Evolutionary conservation across 2,797 vertebrate species (phyloP).

Genomic region (Cynodonichthys magdalenae): DNA sequence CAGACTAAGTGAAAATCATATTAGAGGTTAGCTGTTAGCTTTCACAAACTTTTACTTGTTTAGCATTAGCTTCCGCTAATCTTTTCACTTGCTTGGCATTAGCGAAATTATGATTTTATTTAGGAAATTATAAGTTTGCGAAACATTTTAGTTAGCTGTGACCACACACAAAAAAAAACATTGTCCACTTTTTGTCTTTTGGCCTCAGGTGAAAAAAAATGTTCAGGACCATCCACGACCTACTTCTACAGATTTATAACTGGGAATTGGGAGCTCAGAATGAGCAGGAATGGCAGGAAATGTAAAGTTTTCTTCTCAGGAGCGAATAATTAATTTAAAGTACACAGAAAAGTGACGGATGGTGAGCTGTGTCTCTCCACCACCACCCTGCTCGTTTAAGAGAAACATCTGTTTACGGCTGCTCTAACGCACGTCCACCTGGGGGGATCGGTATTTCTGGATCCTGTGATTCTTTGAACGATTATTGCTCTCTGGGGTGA

Average conservation of each 20-base stretch:
- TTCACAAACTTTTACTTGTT: no score
- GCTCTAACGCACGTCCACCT: conserved; percentile 18
- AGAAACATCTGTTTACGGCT: background rate
- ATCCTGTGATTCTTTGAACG: conserved; percentile 36
- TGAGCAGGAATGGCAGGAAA: conserved; percentile 1
- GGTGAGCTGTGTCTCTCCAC: conserved; percentile 10
- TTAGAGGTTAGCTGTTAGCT: no score
- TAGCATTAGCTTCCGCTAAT: no score
- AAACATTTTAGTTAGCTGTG: no score
- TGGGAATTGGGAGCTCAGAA: background rate
- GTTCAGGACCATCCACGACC: conserved; percentile 24
- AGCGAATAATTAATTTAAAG: conserved; percentile 12
- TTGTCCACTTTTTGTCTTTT: no score
- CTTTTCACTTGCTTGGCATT: no score
- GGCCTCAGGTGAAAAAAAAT: no score
- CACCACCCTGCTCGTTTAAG: no score
- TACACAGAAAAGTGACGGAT: conserved; percentile 6
- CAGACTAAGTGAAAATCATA: no score
- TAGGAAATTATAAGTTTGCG: no score
- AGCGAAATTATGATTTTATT: no score
- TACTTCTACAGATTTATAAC: conserved; percentile 55
- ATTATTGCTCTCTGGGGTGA: conserved; percentile 53
- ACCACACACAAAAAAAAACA: no score
- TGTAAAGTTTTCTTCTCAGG: conserved; percentile 27
- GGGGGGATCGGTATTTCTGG: conserved; percentile 56